Percentiles rank a stretch among this genome's conserved stretches.
phyloP scores from a whole-genome alignment of 2,113 vertebrate genomes.

The Chamaea fasciata region DNA sequence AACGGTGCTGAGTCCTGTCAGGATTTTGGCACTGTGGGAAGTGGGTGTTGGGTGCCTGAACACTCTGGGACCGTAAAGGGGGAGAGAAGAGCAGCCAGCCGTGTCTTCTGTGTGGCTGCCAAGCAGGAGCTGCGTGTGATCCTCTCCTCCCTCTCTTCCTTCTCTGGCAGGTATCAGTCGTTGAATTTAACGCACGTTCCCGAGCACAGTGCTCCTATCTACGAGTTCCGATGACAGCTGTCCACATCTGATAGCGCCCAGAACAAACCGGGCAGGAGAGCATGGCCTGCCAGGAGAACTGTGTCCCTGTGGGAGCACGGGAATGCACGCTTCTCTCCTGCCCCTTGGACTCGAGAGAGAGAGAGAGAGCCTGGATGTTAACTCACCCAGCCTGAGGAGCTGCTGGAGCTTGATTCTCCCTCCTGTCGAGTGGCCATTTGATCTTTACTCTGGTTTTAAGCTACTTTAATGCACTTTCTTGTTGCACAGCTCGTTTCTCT shows the following conservation, averaged over 20 bases:
- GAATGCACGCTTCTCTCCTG: slow-evolving; percentile 65
- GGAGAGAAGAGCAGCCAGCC: background rate
- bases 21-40: background rate
- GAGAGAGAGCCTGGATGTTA: slow-evolving; percentile 70
- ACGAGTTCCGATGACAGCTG: slow-evolving; percentile 93
- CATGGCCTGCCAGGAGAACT: slow-evolving; percentile 62
- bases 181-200: slow-evolving; percentile 91
- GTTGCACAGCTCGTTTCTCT: slow-evolving; percentile 71
- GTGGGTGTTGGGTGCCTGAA: background rate
- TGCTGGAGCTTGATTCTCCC: slow-evolving; percentile 31
- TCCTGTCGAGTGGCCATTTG: slow-evolving; percentile 63
- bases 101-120: background rate
- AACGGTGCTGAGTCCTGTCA: fast-evolving
- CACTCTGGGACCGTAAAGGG: background rate
- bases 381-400: slow-evolving; percentile 58
- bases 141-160: background rate
- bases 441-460: slow-evolving; percentile 68
- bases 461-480: slow-evolving; percentile 73
- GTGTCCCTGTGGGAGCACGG: slow-evolving; percentile 66
- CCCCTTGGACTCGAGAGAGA: slow-evolving; percentile 42
- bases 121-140: background rate
- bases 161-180: slow-evolving; percentile 89
- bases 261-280: slow-evolving; percentile 66
- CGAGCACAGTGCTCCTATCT: slow-evolving; percentile 94
- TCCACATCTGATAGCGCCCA: slow-evolving; percentile 25